These are phyloP conservation scores for Conchocele bisecta DNA, from an alignment of 2,888 invertebrate species.

Conservation along the genomic window DNA sequence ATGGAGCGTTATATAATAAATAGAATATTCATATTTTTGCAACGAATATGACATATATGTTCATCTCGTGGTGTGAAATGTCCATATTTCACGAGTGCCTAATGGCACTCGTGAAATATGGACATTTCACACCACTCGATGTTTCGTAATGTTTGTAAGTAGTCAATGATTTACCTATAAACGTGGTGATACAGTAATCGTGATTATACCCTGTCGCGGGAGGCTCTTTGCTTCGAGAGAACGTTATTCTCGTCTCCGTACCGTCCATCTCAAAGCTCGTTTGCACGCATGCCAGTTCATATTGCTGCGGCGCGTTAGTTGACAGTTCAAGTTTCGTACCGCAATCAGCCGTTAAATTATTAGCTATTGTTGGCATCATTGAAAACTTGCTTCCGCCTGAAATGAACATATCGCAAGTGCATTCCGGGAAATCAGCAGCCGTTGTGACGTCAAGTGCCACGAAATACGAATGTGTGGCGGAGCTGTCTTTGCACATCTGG, in stretches of 20 bases:
- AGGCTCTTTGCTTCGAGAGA: background rate
- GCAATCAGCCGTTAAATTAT: background rate
- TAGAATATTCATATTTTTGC: no score
- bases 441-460: constrained; percentile 13
- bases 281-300: background rate
- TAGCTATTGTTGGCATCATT: background rate
- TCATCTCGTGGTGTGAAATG: no score
- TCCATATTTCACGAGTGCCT: no score
- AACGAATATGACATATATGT: no score
- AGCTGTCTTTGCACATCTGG: constrained; percentile 27
- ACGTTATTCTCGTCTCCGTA: background rate
- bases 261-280: background rate
- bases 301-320: background rate
- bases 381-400: background rate
- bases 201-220: background rate
- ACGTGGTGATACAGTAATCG: background rate
- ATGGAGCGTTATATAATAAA: no score
- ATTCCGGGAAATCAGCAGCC: background rate
- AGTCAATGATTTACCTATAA: background rate
- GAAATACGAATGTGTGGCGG: background rate
- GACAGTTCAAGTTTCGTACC: background rate
- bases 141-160: background rate
- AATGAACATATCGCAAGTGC: constrained; percentile 10
- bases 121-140: no score
- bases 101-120: no score